Evolutionary conservation across 2,113 vertebrate species (phyloP).

Genomic region (Vidua chalybeata): DNA sequence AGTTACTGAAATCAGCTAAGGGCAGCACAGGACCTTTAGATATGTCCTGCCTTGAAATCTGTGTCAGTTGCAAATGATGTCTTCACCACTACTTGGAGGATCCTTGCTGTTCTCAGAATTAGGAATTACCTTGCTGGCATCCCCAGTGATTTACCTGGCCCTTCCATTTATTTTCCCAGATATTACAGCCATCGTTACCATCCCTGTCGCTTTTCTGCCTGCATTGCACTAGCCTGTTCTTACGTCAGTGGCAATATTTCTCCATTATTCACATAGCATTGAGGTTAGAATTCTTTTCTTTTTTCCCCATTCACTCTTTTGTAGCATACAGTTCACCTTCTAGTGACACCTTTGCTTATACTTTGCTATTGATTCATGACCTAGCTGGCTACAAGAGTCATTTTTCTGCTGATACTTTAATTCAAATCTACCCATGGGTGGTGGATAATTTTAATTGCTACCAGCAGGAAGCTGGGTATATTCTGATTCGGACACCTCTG

Average conservation of each 20-base stretch:
- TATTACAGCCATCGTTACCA: not conserved
- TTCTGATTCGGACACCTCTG: constrained; percentile 40
- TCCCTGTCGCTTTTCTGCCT: not conserved
- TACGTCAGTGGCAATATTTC: not conserved
- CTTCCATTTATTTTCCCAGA: not conserved
- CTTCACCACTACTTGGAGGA: not conserved
- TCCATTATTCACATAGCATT: not conserved
- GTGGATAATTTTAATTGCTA: constrained; percentile 57
- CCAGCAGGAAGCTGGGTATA: constrained; percentile 31
- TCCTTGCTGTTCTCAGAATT: not conserved
- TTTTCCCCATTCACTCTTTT: not conserved
- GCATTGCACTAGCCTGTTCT: not conserved
- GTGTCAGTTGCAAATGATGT: not conserved
- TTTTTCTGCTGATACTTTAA: constrained; percentile 54
- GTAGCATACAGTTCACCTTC: not conserved
- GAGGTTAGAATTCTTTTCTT: constrained; percentile 1
- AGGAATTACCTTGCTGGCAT: not conserved
- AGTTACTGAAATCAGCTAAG: not conserved
- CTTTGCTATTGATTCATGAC: constrained; percentile 14
- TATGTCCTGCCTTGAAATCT: not conserved
- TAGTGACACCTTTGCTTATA: constrained; percentile 2
- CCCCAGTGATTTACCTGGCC: not conserved
- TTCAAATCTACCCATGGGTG: constrained; percentile 41
- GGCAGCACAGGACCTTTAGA: not conserved
- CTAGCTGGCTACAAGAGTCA: not conserved